Evolutionary conservation across 2,113 vertebrate species (phyloP), one percentile per base, ranked within the genome.

Genomic region (Piaya cayana): DNA sequence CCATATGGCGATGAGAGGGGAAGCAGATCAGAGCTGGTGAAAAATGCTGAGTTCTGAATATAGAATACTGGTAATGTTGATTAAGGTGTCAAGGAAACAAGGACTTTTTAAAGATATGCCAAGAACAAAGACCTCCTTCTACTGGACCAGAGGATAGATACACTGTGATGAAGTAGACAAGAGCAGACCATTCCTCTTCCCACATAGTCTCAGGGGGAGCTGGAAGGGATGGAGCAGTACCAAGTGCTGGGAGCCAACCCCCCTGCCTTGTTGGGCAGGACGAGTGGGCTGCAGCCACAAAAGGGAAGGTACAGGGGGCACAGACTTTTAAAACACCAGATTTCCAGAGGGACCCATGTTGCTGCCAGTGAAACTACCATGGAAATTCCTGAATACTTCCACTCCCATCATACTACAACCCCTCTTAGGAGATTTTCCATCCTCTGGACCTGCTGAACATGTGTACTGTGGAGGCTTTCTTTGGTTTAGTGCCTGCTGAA

Each of bases 71-170:
- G 20, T 42, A 76, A 68, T 1, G 1, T 19, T 81, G 60, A 80
- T 43, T 81, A 93, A 89, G 88, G 25, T 52, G 71, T 53, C 34
- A 11, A 7, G 49, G 21, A 87, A 89, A 92, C 13, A 84, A 69
- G 17, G n/a, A 19, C 12, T 92, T 80, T 34, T 22, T 15, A 82
- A 64, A 78, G 63, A 42, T 20, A 42, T 29, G 23, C 15, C 23
- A 52, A 47, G 59, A 93, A 59, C 1, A 3, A 82, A 67, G 29
- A 63, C 9, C 30, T 49, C 63, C 63, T 58, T 68, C 63, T 58
- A 21, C 6, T 53, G 47, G 72, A 67, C 13, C 32, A 47, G 43
- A 55, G 16, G 23, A 90, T 4, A 70, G 34, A 81, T 25, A 60
- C 64, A 15, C 13, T 43, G 64, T 20, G 13, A 55, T 56, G 21